Evolutionary conservation across 2,888 invertebrate genomes (phyloP).

Genomic region (Cryptosula pallasiana): DNA sequence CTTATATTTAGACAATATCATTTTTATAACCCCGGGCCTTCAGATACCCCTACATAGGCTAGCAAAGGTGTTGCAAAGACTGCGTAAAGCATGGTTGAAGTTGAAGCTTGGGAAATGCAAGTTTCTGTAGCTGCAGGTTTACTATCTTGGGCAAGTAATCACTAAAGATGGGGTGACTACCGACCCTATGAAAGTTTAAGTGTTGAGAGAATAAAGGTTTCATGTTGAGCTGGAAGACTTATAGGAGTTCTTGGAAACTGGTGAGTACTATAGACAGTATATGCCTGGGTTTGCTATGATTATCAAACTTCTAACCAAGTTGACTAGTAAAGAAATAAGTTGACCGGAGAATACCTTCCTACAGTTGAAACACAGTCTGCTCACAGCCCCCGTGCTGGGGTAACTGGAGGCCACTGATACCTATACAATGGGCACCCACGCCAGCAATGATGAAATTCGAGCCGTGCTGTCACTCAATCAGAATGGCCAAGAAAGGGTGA

Average conservation of each 20-base stretch:
- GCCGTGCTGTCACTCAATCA: neutral
- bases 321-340: neutral
- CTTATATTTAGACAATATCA: neutral
- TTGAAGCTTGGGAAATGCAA: neutral
- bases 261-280: neutral
- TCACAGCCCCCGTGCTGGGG: neutral
- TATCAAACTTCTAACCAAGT: neutral
- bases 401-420: neutral
- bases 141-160: neutral
- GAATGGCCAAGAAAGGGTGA: neutral
- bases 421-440: neutral
- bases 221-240: neutral
- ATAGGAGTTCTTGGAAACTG: neutral
- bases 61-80: neutral
- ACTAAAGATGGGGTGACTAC: neutral
- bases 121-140: neutral
- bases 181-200: neutral
- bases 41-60: neutral
- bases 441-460: neutral
- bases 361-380: neutral
- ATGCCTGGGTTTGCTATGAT: neutral
- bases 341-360: neutral
- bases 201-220: neutral
- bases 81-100: neutral
- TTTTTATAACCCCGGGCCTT: neutral